phyloP scores from a whole-genome alignment of 2,113 vertebrate genomes.

The Lates calcarifer region DNA sequence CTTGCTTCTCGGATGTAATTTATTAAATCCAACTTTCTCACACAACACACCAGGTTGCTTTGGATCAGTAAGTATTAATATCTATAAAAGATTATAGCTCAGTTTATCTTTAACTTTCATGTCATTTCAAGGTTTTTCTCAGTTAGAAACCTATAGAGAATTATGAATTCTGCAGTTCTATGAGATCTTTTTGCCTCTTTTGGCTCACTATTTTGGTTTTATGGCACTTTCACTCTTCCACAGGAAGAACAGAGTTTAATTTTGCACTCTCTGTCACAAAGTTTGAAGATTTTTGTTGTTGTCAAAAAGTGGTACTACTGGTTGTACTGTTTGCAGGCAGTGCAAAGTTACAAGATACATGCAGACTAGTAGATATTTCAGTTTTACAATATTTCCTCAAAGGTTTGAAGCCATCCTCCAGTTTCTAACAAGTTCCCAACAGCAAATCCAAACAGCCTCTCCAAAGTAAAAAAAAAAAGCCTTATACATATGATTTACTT shows the following conservation, averaged over 20 bases:
- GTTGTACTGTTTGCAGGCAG: not conserved
- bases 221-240: not conserved
- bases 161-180: too few species aligned
- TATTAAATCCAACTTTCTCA: not conserved
- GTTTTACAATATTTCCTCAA: not conserved
- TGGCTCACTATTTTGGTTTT: not conserved
- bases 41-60: not conserved
- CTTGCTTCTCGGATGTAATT: not conserved
- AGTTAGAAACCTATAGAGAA: not conserved
- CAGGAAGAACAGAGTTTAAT: too few species aligned
- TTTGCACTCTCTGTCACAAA: too few species aligned
- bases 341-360: not conserved
- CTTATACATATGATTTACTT: slow-evolving; percentile 6
- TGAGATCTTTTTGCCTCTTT: not conserved
- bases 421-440: not conserved
- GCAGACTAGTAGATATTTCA: not conserved
- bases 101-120: not conserved
- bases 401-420: not conserved
- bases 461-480: not conserved
- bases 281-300: too few species aligned
- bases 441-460: not conserved
- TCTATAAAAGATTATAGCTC: not conserved
- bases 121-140: too few species aligned
- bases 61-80: not conserved
- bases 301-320: not conserved